Percentiles rank a stretch among this genome's conserved stretches.
These are phyloP conservation scores for Zaprionus gabonicus DNA, from an alignment of 1,140 invertebrate genomes.

Conservation along the genomic window DNA sequence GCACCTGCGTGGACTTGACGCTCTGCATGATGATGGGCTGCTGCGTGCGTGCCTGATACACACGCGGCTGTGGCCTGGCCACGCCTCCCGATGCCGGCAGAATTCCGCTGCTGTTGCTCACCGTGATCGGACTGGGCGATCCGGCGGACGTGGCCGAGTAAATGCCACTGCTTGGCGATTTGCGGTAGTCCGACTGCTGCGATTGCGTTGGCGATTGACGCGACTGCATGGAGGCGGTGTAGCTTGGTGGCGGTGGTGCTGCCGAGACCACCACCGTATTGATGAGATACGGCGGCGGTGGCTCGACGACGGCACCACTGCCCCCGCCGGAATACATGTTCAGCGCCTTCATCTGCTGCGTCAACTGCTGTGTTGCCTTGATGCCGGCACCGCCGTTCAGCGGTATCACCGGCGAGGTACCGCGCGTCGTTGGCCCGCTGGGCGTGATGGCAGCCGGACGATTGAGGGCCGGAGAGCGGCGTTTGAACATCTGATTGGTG, in stretches of 20 bases:
- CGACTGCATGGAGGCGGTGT: constrained; percentile 93
- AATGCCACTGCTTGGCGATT: constrained; percentile 88
- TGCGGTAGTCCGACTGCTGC: constrained; percentile 89
- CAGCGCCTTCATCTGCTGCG: constrained; percentile 94
- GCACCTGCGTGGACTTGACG: constrained; percentile 96
- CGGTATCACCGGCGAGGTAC: constrained; percentile 90
- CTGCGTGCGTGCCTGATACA: constrained; percentile 91
- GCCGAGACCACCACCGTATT: constrained; percentile 88
- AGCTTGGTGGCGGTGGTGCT: constrained; percentile 87
- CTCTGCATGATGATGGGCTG: constrained; percentile 98
- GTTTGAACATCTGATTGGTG: constrained; percentile 92
- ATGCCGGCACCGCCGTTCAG: constrained; percentile 86
- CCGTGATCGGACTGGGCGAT: constrained; percentile 90
- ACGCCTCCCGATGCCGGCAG: constrained; percentile 86
- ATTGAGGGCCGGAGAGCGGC: constrained; percentile 90
- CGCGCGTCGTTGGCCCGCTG: constrained; percentile 86
- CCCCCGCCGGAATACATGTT: constrained; percentile 89
- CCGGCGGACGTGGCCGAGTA: constrained; percentile 92
- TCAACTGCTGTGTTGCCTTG: constrained; percentile 88
- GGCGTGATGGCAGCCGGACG: constrained; percentile 85
- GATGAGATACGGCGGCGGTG: constrained; percentile 87
- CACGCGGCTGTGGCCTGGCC: constrained; percentile 89
- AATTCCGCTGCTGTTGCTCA: constrained; percentile 86
- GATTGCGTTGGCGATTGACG: constrained; percentile 93
- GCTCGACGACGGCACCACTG: constrained; percentile 89